Evolutionary conservation across 1,140 invertebrate species (phyloP).

Genomic region (Drosophila ficusphila): DNA sequence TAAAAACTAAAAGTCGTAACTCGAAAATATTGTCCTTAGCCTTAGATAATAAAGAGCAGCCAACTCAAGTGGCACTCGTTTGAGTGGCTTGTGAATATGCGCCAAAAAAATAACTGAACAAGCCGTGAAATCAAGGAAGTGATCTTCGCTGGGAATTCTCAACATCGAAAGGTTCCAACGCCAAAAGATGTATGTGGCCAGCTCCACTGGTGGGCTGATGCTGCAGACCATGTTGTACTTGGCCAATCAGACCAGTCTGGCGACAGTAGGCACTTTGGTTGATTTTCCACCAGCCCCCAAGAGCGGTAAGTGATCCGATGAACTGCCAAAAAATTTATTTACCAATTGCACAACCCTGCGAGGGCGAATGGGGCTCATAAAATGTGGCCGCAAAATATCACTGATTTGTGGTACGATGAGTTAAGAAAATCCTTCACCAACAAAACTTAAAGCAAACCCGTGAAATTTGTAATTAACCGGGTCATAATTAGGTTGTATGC

Average conservation of each 20-base stretch:
- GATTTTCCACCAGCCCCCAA: conserved; percentile 77
- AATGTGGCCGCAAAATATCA: conserved; percentile 3
- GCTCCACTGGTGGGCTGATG: conserved; percentile 79
- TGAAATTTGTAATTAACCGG: neutral
- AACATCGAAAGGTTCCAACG: neutral
- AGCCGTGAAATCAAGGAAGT: neutral
- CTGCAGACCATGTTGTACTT: conserved; percentile 83
- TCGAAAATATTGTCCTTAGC: conserved; percentile 14
- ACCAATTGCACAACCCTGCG: neutral
- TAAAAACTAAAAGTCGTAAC: conserved; percentile 39
- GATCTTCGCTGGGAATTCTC: neutral
- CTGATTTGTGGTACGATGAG: neutral
- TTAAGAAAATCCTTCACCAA: too few relatives aligned
- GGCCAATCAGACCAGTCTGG: conserved; percentile 80
- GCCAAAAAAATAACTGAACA: neutral
- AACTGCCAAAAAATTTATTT: neutral
- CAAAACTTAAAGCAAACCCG: too few relatives aligned
- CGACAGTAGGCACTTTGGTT: conserved; percentile 76
- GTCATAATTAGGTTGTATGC: too few relatives aligned
- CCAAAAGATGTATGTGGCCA: conserved; percentile 72
- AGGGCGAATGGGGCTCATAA: too few relatives aligned
- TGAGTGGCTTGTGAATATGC: conserved; percentile 22
- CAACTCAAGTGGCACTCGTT: conserved; percentile 14
- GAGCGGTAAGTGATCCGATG: conserved; percentile 67
- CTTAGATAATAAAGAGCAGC: conserved; percentile 19